phyloP scores from a whole-genome alignment of 2,888 invertebrate species.

The Alsophila aescularia region DNA sequence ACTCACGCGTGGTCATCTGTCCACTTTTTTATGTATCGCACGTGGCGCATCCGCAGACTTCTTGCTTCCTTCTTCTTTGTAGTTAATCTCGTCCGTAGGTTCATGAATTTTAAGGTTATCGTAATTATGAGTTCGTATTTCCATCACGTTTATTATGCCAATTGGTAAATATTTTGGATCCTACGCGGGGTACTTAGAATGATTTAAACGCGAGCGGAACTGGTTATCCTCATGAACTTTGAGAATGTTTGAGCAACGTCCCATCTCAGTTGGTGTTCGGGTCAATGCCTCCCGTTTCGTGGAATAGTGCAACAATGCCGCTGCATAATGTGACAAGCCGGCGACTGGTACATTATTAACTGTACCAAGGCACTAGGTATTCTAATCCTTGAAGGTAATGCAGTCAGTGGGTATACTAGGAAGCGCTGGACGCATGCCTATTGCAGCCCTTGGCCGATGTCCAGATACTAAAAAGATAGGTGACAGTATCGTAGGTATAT shows the following conservation, averaged over 20 bases:
- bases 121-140: constrained; percentile 26
- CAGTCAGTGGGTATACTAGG: constrained; percentile 65
- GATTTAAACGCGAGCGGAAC: constrained; percentile 36
- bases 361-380: constrained; percentile 59
- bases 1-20: constrained; percentile 33
- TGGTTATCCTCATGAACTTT: constrained; percentile 59
- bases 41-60: constrained; percentile 34
- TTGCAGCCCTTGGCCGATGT: constrained; percentile 58
- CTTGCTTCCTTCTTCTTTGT: constrained; percentile 53
- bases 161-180: constrained; percentile 44
- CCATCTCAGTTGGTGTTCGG: constrained; percentile 32
- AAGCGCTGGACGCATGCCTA: constrained; percentile 74
- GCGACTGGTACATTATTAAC: constrained; percentile 37
- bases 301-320: constrained; percentile 49
- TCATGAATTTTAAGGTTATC: constrained; percentile 48
- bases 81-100: constrained; percentile 42
- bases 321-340: constrained; percentile 34
- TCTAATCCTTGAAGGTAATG: constrained; percentile 60
- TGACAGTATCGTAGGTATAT: constrained; percentile 20
- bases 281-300: constrained; percentile 53
- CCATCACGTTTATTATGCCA: constrained; percentile 38
- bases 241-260: constrained; percentile 36
- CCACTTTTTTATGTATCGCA: constrained; percentile 42
- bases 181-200: constrained; percentile 38
- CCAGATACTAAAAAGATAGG: constrained; percentile 54